These are phyloP conservation scores for Dusona sp. DNA, from an alignment of 2,888 invertebrate species.

Conservation along the genomic window DNA sequence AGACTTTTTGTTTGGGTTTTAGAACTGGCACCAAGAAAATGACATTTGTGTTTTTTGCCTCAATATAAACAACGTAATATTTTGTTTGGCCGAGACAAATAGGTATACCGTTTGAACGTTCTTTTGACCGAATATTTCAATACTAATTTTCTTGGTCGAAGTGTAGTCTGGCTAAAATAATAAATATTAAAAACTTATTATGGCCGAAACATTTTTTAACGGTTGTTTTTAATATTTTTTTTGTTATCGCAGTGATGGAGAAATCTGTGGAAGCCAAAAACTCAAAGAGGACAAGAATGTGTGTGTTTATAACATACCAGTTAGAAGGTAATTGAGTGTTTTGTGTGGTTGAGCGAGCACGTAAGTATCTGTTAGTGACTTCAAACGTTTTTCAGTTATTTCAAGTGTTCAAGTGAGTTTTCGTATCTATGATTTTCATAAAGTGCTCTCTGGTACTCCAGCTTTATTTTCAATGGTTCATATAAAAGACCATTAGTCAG, in stretches of 20 bases:
- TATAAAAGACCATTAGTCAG: background rate
- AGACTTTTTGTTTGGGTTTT: background rate
- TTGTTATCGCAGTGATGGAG: background rate
- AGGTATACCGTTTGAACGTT: background rate
- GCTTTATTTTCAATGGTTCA: background rate
- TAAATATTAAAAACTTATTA: background rate
- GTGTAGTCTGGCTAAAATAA: background rate
- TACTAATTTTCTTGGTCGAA: background rate
- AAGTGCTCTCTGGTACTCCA: background rate
- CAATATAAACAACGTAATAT: background rate
- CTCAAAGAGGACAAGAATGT: background rate
- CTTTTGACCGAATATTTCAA: background rate
- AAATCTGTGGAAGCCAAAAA: background rate
- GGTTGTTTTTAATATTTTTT: background rate
- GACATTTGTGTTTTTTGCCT: background rate
- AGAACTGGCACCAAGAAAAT: background rate
- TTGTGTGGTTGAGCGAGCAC: background rate
- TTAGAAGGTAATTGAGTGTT: background rate
- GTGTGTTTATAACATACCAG: background rate
- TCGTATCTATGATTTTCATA: conserved; percentile 2
- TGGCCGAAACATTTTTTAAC: background rate
- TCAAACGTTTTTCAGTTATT: conserved; percentile 10
- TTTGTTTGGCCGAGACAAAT: background rate
- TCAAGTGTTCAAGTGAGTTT: background rate
- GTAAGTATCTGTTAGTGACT: background rate